A percentile compares a stretch with the other conserved stretches of the same genome.
phyloP scores from a whole-genome alignment of 2,797 vertebrate species.

The Gymnothorax reevesii region DNA sequence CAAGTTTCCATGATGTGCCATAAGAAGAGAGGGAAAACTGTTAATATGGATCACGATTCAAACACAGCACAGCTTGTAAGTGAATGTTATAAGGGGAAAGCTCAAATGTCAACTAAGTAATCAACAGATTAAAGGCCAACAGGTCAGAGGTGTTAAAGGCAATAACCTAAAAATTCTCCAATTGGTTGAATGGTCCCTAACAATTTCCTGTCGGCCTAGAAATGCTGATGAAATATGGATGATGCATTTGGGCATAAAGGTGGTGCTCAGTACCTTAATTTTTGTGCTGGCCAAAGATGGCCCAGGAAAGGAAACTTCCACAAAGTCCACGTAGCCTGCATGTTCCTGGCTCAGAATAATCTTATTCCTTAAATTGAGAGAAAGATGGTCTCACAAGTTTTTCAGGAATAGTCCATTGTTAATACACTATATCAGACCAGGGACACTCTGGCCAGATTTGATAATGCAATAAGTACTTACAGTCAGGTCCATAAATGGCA shows the following conservation, averaged over 20 bases:
- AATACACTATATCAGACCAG: no score
- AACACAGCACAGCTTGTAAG: no score
- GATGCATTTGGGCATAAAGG: neutral
- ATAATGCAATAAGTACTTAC: no score
- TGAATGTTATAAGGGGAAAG: no score
- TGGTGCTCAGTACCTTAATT: conserved; percentile 51
- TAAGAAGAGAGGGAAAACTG: no score
- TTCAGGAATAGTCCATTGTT: neutral
- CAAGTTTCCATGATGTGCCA: no score
- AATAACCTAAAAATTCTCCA: no score
- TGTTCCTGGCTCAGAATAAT: conserved; percentile 42
- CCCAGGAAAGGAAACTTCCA: conserved; percentile 20
- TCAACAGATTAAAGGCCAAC: no score
- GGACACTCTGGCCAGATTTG: neutral
- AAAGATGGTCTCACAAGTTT: neutral
- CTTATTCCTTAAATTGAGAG: conserved; percentile 37
- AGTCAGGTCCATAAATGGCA: no score
- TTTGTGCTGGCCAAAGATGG: conserved; percentile 44
- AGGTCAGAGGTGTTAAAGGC: no score
- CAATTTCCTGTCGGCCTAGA: neutral
- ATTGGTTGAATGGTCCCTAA: neutral
- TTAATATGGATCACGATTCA: no score
- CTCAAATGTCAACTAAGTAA: no score
- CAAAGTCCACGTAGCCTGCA: conserved; percentile 51
- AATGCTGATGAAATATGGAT: neutral